A percentile compares a stretch with the other conserved stretches of the same genome.
Evolutionary conservation across 1,140 invertebrate genomes (phyloP).

Genomic region (Thaumatotibia leucotreta): DNA sequence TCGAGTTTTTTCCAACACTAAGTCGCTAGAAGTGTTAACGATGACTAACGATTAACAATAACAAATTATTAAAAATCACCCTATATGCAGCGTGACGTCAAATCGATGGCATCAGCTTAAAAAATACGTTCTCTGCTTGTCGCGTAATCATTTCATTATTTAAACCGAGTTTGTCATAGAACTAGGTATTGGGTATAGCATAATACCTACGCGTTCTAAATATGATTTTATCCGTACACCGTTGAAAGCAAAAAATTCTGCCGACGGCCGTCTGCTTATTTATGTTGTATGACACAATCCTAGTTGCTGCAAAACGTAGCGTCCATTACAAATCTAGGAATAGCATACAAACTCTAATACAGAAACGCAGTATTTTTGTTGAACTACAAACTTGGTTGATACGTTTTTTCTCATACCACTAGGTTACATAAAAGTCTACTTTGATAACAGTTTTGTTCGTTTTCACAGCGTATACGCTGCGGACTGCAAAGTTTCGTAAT

Average conservation of each 20-base stretch:
- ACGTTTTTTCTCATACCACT: neutral
- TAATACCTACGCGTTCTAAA: neutral
- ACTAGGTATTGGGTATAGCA: too few species aligned
- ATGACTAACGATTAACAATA: too few species aligned
- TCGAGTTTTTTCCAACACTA: too few species aligned
- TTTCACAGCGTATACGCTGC: too few species aligned
- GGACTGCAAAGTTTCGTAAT: neutral
- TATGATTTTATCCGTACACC: neutral
- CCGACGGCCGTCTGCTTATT: neutral
- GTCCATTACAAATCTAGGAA: neutral
- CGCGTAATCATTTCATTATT: too few species aligned
- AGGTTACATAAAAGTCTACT: neutral
- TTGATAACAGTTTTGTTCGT: too few species aligned
- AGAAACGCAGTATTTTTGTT: neutral
- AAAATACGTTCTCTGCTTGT: too few species aligned
- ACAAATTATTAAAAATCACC: too few species aligned
- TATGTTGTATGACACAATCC: constrained; percentile 5
- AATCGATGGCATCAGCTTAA: too few species aligned
- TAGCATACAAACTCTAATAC: neutral
- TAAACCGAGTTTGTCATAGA: too few species aligned
- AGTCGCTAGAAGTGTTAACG: too few species aligned
- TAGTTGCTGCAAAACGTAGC: neutral
- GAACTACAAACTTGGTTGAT: neutral
- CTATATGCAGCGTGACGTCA: too few species aligned
- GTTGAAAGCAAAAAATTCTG: neutral